Evolutionary conservation across 1,140 invertebrate genomes (phyloP), one percentile per base, ranked within the genome.

Genomic region (Chionoecetes opilio): DNA sequence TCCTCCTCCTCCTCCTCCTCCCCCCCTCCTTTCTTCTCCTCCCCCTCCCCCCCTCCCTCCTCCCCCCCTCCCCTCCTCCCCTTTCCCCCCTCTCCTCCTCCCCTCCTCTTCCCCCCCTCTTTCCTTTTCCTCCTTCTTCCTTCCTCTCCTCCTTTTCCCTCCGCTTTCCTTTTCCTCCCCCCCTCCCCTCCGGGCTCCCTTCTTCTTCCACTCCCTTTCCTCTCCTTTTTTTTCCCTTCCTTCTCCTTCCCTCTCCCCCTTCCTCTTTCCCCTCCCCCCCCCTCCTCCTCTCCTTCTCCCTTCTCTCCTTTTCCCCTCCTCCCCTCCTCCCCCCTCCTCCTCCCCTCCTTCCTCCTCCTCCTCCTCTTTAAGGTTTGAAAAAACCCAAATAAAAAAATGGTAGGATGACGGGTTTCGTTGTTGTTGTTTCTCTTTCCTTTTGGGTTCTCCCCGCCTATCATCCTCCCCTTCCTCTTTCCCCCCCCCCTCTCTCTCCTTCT

Each of bases 171-270:
- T n/a, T n/a, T n/a, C n/a, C n/a, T 14, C 14, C 6, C 21, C 21
- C n/a, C n/a, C 21, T 26, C 63, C 6, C n/a, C 63, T 8, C n/a
- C 63, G n/a, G n/a, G n/a, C n/a, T n/a, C n/a, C n/a, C n/a, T n/a
- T n/a, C n/a, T n/a, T n/a, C n/a, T n/a, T n/a, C n/a, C 38, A 31
- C 87, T 89, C 87, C 34, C n/a, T n/a, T 75, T 75, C 53, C 53
- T 75, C 6, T 41, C 38, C 3, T 6, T 41, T 3, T 14, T 41
- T 41, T 14, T 41, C 38, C 38, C 14, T 41, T 14, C 14, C 38
- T 14, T 41, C 38, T 3, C 14, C 46, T 53, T 75, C 63, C 63
- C 8, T 26, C 26, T 75, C 63, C 21, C 0, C 21, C 63, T 75
- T 75, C 26, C 3, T 75, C 63, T 75, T 75, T 1, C n/a, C n/a